phyloP scores from a whole-genome alignment of 1,140 invertebrate species.

The Condylostylus longicornis region DNA sequence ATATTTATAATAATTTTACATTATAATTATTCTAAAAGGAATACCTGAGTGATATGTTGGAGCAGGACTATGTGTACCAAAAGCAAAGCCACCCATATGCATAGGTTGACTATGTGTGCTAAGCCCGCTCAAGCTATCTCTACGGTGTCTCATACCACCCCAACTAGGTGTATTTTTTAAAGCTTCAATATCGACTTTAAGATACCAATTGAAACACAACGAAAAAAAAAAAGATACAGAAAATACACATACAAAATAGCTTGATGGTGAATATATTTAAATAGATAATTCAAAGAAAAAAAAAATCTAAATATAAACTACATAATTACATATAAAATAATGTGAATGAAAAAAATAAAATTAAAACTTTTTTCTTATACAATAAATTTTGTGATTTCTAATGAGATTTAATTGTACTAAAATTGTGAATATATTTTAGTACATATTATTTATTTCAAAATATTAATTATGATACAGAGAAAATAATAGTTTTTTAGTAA shows the following conservation, averaged over 20 bases:
- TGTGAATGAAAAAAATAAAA: slow-evolving; percentile 13
- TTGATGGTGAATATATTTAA: slow-evolving; percentile 11
- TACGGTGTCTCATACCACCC: slow-evolving; percentile 33
- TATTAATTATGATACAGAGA: neutral
- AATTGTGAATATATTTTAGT: too few relatives aligned
- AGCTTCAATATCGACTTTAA: slow-evolving; percentile 31
- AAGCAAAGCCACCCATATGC: slow-evolving; percentile 26
- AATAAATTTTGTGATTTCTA: neutral
- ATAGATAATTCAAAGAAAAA: slow-evolving; percentile 10
- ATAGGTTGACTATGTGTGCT: slow-evolving; percentile 32
- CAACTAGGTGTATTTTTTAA: slow-evolving; percentile 31
- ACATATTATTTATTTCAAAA: too few relatives aligned
- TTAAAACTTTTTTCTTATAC: too few relatives aligned
- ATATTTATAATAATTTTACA: neutral
- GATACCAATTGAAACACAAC: slow-evolving; percentile 10
- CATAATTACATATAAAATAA: slow-evolving; percentile 10
- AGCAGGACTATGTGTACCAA: slow-evolving; percentile 30
- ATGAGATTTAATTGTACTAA: neutral
- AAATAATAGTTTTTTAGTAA: neutral
- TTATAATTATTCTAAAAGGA: neutral
- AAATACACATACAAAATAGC: slow-evolving; percentile 7
- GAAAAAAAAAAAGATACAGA: slow-evolving; percentile 15
- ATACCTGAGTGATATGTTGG: slow-evolving; percentile 32
- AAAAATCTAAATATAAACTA: slow-evolving; percentile 8
- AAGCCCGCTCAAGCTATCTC: slow-evolving; percentile 33